Base-by-base conservation (phyloP, 2,113 vertebrate genomes). In the Apaloderma vittatum region DNA sequence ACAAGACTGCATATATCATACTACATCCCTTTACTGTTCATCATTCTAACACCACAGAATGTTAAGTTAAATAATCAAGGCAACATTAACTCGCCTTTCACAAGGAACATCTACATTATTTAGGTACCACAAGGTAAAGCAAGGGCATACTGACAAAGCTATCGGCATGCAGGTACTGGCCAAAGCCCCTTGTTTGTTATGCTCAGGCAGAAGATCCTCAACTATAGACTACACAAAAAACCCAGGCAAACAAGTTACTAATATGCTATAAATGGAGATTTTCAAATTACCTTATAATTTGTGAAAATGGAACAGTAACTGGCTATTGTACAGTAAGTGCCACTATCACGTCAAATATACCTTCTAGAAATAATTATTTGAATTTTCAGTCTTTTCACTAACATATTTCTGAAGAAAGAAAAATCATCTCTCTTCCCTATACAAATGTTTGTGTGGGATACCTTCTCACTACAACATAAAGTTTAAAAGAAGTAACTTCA, bases 1-100 rank as follows among this genome's bases (percentile, higher is more conserved):
- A 3, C 0, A 0, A 51, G 34, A 91, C 26, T 19, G 23, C 9
- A 4, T 8, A 3, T 9, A 61, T 12, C 32, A 63, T 67, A n/a
- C 6, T 59, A 2, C 15, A 49, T 43, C 30, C 27, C 54, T 49
- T 48, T 54, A 22, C n/a, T 26, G 14, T 43, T 61, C 55, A 36
- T 70, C 70, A 61, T 48, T 83, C 45, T 65, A 61, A n/a, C 36
- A 37, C 6, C 5, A 30, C 22, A 32, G 34, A 87, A 67, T 9
- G 55, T 27, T 19, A 59, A 8, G 32, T 80, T 72, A 93, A 71
- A 72, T 27, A 49, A 86, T 59, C 57, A 54, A 3, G 27, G 7
- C 48, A 78, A 40, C 1, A 3, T 26, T 26, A 80, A 82, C 62
- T 79, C 20, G 45, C 14, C 32, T 85, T 86, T 92, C 67, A 65